Evolutionary conservation across 2,797 vertebrate genomes (phyloP).

Genomic region (Taenioides sp.): DNA sequence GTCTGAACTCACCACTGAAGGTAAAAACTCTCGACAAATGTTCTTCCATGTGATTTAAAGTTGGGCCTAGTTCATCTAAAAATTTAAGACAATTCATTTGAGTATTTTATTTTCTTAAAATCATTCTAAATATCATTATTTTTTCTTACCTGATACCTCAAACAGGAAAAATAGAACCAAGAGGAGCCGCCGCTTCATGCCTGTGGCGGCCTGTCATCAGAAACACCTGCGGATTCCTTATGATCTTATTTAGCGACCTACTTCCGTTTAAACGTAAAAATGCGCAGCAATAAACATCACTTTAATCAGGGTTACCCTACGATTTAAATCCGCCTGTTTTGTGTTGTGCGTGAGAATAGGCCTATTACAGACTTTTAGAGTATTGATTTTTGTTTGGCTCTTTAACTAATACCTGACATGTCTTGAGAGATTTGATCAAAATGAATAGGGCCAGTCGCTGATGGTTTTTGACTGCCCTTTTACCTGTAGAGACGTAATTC

Average conservation of each 20-base stretch:
- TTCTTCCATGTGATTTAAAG: slow-evolving; percentile 10
- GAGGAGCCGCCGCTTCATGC: slow-evolving; percentile 18
- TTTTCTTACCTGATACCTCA: slow-evolving; percentile 23
- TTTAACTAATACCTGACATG: background rate
- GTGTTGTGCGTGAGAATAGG: no score
- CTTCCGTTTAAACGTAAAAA: background rate
- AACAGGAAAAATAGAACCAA: slow-evolving; percentile 4
- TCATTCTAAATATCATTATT: background rate
- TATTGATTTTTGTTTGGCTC: background rate
- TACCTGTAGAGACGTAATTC: background rate
- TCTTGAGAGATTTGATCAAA: no score
- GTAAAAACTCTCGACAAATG: slow-evolving; percentile 25
- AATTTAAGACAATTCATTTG: background rate
- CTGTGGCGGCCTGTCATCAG: background rate
- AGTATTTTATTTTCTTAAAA: background rate
- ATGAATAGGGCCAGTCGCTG: background rate
- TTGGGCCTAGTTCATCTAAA: slow-evolving; percentile 22
- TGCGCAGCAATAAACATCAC: no score
- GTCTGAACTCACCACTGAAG: slow-evolving; percentile 23
- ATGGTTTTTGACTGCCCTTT: background rate
- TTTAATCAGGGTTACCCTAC: no score
- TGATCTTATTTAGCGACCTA: background rate
- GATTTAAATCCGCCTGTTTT: no score
- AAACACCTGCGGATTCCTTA: background rate
- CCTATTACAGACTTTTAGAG: no score